phyloP scores from a whole-genome alignment of 2,113 vertebrate genomes.

The Gobius niger region DNA sequence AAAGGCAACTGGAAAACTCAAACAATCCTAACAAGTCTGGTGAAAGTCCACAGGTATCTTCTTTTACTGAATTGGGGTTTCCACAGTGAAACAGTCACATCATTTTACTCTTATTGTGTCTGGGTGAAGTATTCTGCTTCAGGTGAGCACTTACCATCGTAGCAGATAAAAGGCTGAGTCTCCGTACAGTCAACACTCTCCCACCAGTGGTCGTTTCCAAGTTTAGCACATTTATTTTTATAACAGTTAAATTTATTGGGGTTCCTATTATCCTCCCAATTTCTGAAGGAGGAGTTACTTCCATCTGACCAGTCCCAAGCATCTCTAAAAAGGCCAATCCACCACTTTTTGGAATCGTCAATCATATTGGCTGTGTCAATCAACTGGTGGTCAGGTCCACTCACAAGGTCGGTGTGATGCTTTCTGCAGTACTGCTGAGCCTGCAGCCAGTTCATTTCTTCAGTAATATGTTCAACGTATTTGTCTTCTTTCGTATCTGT shows the following conservation, averaged over 20 bases:
- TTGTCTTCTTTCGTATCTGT: background rate
- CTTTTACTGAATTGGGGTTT: too few species aligned
- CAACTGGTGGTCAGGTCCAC: background rate
- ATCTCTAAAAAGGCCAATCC: constrained; percentile 3
- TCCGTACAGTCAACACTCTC: background rate
- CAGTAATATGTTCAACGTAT: too few species aligned
- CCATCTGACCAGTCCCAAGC: background rate
- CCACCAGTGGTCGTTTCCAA: background rate
- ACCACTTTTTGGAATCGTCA: too few species aligned
- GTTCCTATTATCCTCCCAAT: background rate
- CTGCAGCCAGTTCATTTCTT: too few species aligned
- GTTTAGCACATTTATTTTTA: background rate
- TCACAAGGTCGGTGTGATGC: background rate
- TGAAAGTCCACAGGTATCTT: too few species aligned
- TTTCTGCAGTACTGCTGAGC: background rate
- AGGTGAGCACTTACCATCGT: background rate
- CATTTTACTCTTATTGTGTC: too few species aligned
- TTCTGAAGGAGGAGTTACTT: background rate
- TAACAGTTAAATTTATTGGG: background rate
- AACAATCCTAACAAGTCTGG: too few species aligned
- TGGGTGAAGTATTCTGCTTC: too few species aligned
- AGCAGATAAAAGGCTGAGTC: background rate
- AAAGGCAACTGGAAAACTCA: too few species aligned
- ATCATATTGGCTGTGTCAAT: too few species aligned
- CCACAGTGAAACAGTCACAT: too few species aligned